A percentile compares a stretch with the other conserved stretches of the same genome.
phyloP scores from a whole-genome alignment of 2,888 invertebrate species.

The Mechanitis mazaeus region DNA sequence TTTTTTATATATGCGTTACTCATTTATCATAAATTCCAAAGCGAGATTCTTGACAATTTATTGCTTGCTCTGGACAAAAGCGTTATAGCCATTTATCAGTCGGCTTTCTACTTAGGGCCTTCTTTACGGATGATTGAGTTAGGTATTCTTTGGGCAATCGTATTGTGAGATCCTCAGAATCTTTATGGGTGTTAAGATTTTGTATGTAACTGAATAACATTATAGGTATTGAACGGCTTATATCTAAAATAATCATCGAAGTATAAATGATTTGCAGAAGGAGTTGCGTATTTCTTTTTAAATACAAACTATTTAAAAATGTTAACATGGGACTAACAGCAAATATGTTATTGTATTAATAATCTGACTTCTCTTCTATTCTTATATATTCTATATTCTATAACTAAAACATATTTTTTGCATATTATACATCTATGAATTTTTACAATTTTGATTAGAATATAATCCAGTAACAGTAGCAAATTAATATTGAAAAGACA shows the following conservation, averaged over 20 bases:
- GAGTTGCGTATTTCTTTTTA: too few relatives aligned
- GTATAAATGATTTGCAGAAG: too few relatives aligned
- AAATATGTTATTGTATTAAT: too few relatives aligned
- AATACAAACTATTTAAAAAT: too few relatives aligned
- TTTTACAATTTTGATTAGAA: background rate
- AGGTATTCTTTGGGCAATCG: conserved; percentile 4
- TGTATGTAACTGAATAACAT: background rate
- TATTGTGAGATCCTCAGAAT: conserved; percentile 3
- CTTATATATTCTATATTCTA: too few relatives aligned
- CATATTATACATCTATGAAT: background rate
- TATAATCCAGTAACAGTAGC: background rate
- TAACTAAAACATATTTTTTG: too few relatives aligned
- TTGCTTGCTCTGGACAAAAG: conserved; percentile 5
- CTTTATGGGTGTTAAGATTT: background rate
- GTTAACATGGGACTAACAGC: too few relatives aligned
- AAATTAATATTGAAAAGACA: conserved; percentile 2
- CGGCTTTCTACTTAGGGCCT: conserved; percentile 1
- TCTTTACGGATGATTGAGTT: conserved; percentile 6
- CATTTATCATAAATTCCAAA: conserved; percentile 9
- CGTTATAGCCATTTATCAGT: conserved; percentile 4
- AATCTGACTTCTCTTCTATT: too few relatives aligned
- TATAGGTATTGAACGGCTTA: background rate
- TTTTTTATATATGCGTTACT: background rate
- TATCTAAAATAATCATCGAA: too few relatives aligned
- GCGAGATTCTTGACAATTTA: conserved; percentile 7